Evolutionary conservation across 30 jellyfish, hydroid and myxozoan genomes (phyloP), one percentile per base, ranked within the genome.

Genomic region (Rhopilema esculentum): DNA sequence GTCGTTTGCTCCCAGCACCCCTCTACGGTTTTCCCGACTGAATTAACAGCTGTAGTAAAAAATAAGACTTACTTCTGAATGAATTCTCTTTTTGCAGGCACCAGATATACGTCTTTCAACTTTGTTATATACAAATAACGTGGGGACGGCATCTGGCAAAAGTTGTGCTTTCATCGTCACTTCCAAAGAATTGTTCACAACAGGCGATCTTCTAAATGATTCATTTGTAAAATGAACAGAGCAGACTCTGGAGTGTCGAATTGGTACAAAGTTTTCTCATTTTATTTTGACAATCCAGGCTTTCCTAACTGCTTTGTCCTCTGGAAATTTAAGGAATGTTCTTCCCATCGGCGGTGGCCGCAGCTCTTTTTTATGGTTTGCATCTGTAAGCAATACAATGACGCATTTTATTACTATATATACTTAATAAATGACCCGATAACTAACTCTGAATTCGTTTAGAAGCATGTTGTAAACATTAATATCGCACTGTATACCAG

Each of bases 381-480:
- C 78, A 67, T 67, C 78, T 33, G 78, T 67, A 67, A 26, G 78
- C 78, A 67, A 67, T 33, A 67, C 48, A 67, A 40, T 40, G 57
- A 40, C 57, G 57, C 57, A 40, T 40, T 40, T 40, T 40, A 40
- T 40, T 40, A 40, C 57, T 12, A 40, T 40, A 2, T 40, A 40
- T 40, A 40, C 57, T 40, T 40, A 40, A 67, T 1, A 24, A 67
- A 26, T 24, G 17, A 24, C 49, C 49, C 1, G 78, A 24, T 67
- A 20, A 20, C 49, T 67, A 21, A 26, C 78, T 67, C 32, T 21
- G 49, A 21, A 67, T 67, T 67, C 78, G 49, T 67, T 20, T 67
- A 67, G 49, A 20, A 67, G 49, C 49, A 49, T 67, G 78, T 24
- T 67, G 20, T 26, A 21, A 21, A 67, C 78, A 17, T 20, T 26